Base-by-base conservation (phyloP, 2,888 invertebrate species). In the Parnassius apollo region DNA sequence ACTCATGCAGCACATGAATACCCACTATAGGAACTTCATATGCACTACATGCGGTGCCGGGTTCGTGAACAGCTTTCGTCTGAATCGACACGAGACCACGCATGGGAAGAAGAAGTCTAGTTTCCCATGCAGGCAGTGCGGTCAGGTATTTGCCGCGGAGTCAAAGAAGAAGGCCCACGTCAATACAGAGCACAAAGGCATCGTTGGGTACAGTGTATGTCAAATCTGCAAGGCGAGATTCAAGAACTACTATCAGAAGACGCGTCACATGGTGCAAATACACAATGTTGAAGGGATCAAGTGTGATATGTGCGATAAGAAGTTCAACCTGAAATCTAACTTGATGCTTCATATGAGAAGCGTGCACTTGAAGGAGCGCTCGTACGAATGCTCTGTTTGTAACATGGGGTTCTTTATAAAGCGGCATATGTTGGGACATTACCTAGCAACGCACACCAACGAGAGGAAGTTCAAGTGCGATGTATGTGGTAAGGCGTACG, bases 401-500 rank as follows among this genome's bases (percentile, higher is more conserved):
- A 86, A 80, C 48, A 91, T 91, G 87, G 86, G 86, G 0, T 92
- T 92, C 71, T 91, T 91, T 18, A 85, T 87, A 2, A 88, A 88
- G 66, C 72, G 86, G 0, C 93, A 93, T 67, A 88, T 89, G 81
- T 69, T 88, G 13, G 88, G 87, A 0, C 93, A 93, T 70, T 91
- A 91, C 61, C 77, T 90, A 78, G 86, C 88, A 2, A 88, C 87
- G 11, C 91, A 91, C 61, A 91, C 91, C 0, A 92, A 92, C 56
- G 93, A 93, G 50, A 87, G 91, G 45, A 90, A 88, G 25, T 93
- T 92, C 63, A 92, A 93, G 61, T 94, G 94, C 68, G 93, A 94
- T 12, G 83, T 93, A 0, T 94, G 94, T 68, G 92, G 93, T 0
- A 93, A 93, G 61, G 93, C 92, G 68, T 93, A 89, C 61, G 88